phyloP scores from a whole-genome alignment of 1,140 invertebrate genomes.

The Diorhabda carinulata region DNA sequence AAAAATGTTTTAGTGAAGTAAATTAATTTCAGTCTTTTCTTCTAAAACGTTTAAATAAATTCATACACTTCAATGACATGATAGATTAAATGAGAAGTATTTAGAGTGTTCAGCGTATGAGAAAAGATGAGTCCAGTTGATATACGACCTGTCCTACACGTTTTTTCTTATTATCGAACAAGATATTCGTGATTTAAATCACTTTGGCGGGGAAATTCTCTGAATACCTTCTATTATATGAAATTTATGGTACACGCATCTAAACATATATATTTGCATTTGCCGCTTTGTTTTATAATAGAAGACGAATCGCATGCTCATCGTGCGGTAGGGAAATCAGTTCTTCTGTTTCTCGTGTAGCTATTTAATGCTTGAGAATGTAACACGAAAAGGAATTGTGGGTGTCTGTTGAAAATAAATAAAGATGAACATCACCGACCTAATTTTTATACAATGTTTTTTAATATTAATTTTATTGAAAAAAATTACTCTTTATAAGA shows the following conservation, averaged over 20 bases:
- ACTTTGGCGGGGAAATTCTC: constrained; percentile 10
- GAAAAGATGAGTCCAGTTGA: neutral
- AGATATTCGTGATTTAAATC: constrained; percentile 21
- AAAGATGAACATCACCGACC: too few relatives aligned
- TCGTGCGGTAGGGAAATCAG: neutral
- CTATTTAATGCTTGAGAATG: neutral
- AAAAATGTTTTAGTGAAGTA: too few relatives aligned
- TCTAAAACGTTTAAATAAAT: too few relatives aligned
- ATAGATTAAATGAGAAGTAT: too few relatives aligned
- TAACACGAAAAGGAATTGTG: neutral
- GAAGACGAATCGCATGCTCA: neutral
- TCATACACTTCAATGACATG: too few relatives aligned
- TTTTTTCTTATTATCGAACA: neutral
- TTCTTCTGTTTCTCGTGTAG: neutral
- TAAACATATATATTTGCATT: constrained; percentile 3
- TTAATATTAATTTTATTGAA: too few relatives aligned
- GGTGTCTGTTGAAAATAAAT: too few relatives aligned
- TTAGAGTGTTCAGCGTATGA: too few relatives aligned
- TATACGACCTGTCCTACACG: neutral
- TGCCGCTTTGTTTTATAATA: neutral
- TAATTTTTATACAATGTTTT: too few relatives aligned
- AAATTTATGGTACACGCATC: neutral
- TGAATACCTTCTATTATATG: constrained; percentile 1
- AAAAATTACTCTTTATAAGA: too few relatives aligned
- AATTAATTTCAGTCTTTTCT: too few relatives aligned